These are phyloP conservation scores for Diplodus sargus DNA, from an alignment of 2,797 vertebrate genomes.

Conservation along the genomic window DNA sequence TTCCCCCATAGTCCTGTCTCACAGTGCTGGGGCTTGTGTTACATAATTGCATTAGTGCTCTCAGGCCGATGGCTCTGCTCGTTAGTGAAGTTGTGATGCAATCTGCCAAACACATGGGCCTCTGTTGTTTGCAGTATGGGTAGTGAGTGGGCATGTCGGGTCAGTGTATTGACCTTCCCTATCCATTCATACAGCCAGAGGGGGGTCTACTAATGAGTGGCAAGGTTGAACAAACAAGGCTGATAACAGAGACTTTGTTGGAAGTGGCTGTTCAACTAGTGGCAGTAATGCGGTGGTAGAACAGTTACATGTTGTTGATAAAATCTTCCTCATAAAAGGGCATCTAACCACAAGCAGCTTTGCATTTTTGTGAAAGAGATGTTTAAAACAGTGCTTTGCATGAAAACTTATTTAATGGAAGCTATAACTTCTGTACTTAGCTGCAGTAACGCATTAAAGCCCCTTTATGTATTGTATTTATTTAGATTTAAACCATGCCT, in stretches of 20 bases:
- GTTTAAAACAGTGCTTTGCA: constrained; percentile 2
- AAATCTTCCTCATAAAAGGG: constrained; percentile 36
- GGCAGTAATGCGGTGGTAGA: constrained; percentile 59
- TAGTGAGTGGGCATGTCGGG: constrained; percentile 73
- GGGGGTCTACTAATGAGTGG: constrained; percentile 81
- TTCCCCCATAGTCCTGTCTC: constrained; percentile 38
- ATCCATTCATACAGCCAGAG: constrained; percentile 71
- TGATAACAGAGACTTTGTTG: constrained; percentile 73
- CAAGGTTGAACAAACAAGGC: constrained; percentile 79
- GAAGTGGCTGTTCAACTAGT: constrained; percentile 65
- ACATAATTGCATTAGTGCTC: constrained; percentile 82
- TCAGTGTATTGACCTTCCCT: constrained; percentile 71
- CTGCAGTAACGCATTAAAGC: background rate
- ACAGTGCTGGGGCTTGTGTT: constrained; percentile 67
- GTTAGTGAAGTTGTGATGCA: constrained; percentile 78
- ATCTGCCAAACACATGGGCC: constrained; percentile 73
- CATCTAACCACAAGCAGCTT: constrained; percentile 30
- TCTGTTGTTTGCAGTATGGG: constrained; percentile 74
- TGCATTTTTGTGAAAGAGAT: constrained; percentile 37
- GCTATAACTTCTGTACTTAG: background rate
- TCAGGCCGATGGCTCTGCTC: constrained; percentile 72
- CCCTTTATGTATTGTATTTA: background rate
- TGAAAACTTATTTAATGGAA: background rate
- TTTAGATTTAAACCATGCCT: background rate
- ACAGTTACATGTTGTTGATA: constrained; percentile 36